These are phyloP conservation scores for Paramuricea clavata DNA, from an alignment of 92 coral and sea anemone species.

Conservation along the genomic window DNA sequence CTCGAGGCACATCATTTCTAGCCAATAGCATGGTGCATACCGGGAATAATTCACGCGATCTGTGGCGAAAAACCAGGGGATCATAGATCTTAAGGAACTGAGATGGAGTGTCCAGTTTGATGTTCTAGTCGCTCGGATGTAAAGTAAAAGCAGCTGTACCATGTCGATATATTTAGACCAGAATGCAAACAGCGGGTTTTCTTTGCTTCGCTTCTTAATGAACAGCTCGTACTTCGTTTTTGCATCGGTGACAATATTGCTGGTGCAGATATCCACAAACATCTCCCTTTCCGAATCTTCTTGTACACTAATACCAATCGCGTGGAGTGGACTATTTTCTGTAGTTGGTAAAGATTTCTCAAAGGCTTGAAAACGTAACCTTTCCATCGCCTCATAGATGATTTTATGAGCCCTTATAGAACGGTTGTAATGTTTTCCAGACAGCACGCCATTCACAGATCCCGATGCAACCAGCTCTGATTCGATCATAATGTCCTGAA, in stretches of 20 bases:
- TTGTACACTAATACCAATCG: slow-evolving; percentile 37
- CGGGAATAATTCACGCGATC: slow-evolving; percentile 38
- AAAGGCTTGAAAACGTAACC: slow-evolving; percentile 6
- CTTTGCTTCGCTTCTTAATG: slow-evolving; percentile 34
- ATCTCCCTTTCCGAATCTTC: slow-evolving; percentile 20
- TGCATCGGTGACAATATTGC: slow-evolving; percentile 20
- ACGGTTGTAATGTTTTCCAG: slow-evolving; percentile 27
- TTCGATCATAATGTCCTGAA: slow-evolving; percentile 28
- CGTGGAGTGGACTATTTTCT: background rate
- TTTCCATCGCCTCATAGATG: slow-evolving; percentile 31
- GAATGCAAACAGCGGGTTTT: slow-evolving; percentile 30
- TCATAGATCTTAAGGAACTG: slow-evolving; percentile 11
- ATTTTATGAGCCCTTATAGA: slow-evolving; percentile 8
- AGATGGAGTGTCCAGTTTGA: slow-evolving; percentile 23
- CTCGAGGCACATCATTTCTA: slow-evolving; percentile 30
- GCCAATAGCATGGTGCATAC: slow-evolving; percentile 27
- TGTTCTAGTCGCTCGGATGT: slow-evolving; percentile 31
- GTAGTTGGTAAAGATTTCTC: slow-evolving; percentile 11
- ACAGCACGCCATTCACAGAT: slow-evolving; percentile 26
- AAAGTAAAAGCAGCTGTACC: slow-evolving; percentile 30
- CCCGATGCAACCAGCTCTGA: slow-evolving; percentile 14
- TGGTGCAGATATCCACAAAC: slow-evolving; percentile 20
- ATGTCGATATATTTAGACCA: slow-evolving; percentile 39
- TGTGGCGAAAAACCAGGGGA: slow-evolving; percentile 25
- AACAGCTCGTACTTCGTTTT: slow-evolving; percentile 11